These are phyloP conservation scores for Cylas formicarius DNA, from an alignment of 1,140 invertebrate genomes.

Conservation along the genomic window DNA sequence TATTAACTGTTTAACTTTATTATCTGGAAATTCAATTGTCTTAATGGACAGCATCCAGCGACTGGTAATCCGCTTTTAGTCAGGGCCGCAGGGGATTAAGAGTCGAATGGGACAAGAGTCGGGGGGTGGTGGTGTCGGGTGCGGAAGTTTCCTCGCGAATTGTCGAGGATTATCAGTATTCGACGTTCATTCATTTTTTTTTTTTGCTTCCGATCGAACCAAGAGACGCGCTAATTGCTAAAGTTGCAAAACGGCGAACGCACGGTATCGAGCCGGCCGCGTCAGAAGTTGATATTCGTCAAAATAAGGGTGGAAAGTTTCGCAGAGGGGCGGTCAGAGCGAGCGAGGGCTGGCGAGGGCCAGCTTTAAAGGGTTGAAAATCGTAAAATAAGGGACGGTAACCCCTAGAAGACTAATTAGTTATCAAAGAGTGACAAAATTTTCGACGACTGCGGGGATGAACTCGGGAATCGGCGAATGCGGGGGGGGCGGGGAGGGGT, in stretches of 20 bases:
- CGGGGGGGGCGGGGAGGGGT: no score
- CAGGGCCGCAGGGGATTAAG: conserved; percentile 16
- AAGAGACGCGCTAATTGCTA: background rate
- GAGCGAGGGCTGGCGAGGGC: conserved; percentile 11
- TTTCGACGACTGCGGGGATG: no score
- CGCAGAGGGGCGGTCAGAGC: conserved; percentile 13
- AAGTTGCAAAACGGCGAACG: background rate
- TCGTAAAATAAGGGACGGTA: conserved; percentile 37
- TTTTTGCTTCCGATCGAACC: conserved; percentile 12
- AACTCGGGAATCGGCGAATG: no score
- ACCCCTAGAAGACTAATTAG: conserved; percentile 38
- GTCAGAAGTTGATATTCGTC: no score
- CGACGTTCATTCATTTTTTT: no score
- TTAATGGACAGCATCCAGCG: conserved; percentile 27
- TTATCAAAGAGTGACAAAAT: conserved; percentile 41
- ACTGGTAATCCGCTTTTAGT: conserved; percentile 20
- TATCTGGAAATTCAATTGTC: conserved; percentile 32
- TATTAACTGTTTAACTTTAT: conserved; percentile 29
- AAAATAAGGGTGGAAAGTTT: conserved; percentile 16
- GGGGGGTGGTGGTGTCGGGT: background rate
- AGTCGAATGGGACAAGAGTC: conserved; percentile 18
- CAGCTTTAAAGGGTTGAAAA: conserved; percentile 35
- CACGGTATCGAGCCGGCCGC: conserved; percentile 11
- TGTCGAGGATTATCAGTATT: no score
- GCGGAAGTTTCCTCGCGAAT: background rate